Percentiles rank a stretch among this genome's conserved stretches.
Conservation (phyloP, 1,140 invertebrate genomes). For the Aphidius ervi region DNA sequence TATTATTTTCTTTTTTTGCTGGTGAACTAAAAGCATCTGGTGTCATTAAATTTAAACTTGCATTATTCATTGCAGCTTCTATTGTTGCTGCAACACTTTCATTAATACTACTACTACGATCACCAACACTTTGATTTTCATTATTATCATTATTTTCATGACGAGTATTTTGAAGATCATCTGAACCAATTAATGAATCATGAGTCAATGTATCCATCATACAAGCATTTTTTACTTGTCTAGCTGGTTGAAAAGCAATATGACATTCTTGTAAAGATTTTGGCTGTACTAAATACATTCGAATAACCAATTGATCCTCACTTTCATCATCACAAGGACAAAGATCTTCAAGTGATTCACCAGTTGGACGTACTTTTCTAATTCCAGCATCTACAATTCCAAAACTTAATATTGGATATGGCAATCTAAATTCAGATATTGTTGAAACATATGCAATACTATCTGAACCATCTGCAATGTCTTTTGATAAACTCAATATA, state of each 20-base stretch:
- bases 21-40: constrained; percentile 81
- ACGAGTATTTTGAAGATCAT: constrained; percentile 38
- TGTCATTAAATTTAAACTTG: constrained; percentile 70
- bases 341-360: constrained; percentile 47
- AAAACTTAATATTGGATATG: constrained; percentile 80
- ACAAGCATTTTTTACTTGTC: constrained; percentile 29
- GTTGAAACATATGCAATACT: constrained; percentile 59
- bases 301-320: constrained; percentile 57
- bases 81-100: constrained; percentile 30
- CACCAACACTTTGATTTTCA: constrained; percentile 38
- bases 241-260: constrained; percentile 67
- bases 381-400: constrained; percentile 74
- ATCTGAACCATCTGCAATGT: constrained; percentile 50
- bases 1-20: constrained; percentile 49
- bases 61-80: constrained; percentile 39
- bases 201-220: constrained; percentile 40
- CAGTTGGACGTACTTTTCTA: constrained; percentile 39
- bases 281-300: constrained; percentile 81
- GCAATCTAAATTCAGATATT: constrained; percentile 77
- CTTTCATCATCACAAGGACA: constrained; percentile 45
- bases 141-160: constrained; percentile 50
- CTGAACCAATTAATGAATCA: constrained; percentile 43
- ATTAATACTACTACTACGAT: constrained; percentile 6
- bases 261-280: constrained; percentile 84
- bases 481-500: constrained; percentile 68